Conservation (phyloP, 2,113 vertebrate genomes). For the Anhinga rufa region DNA sequence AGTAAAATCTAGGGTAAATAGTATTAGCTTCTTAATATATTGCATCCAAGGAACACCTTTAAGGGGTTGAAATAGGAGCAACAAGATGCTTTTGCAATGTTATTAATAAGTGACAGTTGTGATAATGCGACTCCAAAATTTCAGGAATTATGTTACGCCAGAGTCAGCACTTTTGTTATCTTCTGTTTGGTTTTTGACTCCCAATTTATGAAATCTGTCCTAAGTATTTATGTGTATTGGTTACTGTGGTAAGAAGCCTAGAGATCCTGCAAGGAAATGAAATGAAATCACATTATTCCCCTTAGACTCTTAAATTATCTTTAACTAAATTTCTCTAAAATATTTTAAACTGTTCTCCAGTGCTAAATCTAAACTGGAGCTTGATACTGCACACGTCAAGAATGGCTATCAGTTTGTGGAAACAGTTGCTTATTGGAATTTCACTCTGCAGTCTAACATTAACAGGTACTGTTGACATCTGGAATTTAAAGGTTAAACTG, state of each 20-base stretch:
- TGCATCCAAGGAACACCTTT: neutral
- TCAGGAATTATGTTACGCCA: neutral
- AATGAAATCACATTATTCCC: neutral
- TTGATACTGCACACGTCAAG: neutral
- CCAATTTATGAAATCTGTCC: neutral
- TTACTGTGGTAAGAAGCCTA: neutral
- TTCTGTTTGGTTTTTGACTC: neutral
- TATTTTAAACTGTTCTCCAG: neutral
- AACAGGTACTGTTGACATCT: conserved; percentile 54
- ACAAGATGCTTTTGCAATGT: neutral
- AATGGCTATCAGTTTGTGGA: neutral
- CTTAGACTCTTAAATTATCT: neutral
- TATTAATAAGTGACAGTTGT: neutral
- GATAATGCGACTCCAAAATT: neutral
- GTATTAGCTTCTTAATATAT: neutral
- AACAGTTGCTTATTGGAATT: neutral
- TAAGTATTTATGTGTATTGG: neutral
- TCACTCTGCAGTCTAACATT: conserved; percentile 30
- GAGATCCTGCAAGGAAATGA: neutral
- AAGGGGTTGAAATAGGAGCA: neutral
- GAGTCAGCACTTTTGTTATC: neutral
- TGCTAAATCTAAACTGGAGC: neutral
- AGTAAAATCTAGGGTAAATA: neutral
- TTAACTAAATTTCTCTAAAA: neutral
- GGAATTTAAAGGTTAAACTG: conserved; percentile 32